These are phyloP conservation scores for Seriola dumerili DNA, from an alignment of 2,113 vertebrate species.

Conservation along the genomic window DNA sequence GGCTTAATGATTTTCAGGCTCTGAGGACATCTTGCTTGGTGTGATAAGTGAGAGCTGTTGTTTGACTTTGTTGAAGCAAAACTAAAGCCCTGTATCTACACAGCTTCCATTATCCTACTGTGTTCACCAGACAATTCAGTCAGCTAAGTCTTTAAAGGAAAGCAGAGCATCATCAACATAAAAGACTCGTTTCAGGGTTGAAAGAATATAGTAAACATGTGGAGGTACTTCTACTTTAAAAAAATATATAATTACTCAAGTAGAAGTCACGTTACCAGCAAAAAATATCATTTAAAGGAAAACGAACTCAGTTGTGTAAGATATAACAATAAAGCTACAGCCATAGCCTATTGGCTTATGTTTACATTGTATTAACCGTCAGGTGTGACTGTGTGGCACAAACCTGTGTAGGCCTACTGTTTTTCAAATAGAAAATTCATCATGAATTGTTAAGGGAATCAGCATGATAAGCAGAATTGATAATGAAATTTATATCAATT, in stretches of 20 bases:
- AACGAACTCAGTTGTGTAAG: no score
- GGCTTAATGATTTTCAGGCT: conserved; percentile 71
- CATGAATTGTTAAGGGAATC: no score
- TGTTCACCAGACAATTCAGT: conserved; percentile 68
- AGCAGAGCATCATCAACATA: conserved; percentile 48
- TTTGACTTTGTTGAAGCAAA: conserved; percentile 73
- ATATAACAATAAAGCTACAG: no score
- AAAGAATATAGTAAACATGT: neutral
- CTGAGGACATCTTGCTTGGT: conserved; percentile 69
- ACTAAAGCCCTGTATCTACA: conserved; percentile 65
- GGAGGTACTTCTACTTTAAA: neutral
- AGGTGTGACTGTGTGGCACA: no score
- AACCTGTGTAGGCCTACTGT: no score
- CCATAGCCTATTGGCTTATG: no score
- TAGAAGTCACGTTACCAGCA: neutral
- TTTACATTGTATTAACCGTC: no score
- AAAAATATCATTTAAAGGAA: neutral
- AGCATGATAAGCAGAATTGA: no score
- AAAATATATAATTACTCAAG: neutral
- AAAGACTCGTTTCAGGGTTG: conserved; percentile 31
- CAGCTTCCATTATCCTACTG: conserved; percentile 62
- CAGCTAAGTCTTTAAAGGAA: conserved; percentile 38
- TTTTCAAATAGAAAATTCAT: no score
- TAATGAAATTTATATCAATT: no score
- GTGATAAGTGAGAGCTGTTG: conserved; percentile 76